phyloP scores from a whole-genome alignment of 2,888 invertebrate species.

The Clusia tigrina region DNA sequence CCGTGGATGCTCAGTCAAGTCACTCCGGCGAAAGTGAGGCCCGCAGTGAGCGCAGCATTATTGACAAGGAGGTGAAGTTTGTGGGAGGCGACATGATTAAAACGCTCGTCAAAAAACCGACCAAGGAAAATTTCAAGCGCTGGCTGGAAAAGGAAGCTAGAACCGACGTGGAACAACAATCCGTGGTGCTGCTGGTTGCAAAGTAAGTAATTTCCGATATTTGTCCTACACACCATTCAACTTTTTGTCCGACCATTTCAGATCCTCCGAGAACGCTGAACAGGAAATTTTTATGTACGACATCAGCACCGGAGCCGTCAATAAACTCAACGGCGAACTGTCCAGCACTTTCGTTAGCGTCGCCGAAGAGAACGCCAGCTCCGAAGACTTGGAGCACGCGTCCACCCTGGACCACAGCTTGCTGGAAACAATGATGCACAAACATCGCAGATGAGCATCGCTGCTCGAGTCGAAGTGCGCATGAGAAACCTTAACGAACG shows the following conservation, averaged over 20 bases:
- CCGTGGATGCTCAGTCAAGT: slow-evolving; percentile 73
- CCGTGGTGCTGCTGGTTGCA: slow-evolving; percentile 82
- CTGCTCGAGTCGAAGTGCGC: slow-evolving; percentile 11
- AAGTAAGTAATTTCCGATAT: slow-evolving; percentile 70
- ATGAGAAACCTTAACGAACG: too few relatives aligned
- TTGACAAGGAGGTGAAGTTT: slow-evolving; percentile 76
- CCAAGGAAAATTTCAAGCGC: slow-evolving; percentile 78
- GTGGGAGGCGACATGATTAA: slow-evolving; percentile 79
- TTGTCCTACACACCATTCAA: background rate
- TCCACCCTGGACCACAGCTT: slow-evolving; percentile 61
- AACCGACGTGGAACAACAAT: slow-evolving; percentile 78
- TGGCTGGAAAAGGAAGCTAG: slow-evolving; percentile 82
- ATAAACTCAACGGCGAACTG: slow-evolving; percentile 80
- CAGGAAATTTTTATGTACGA: slow-evolving; percentile 91
- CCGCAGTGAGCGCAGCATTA: slow-evolving; percentile 67
- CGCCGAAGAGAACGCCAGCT: slow-evolving; percentile 82
- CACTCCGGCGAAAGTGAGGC: slow-evolving; percentile 49
- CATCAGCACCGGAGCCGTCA: slow-evolving; percentile 75
- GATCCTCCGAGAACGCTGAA: slow-evolving; percentile 63
- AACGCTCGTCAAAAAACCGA: slow-evolving; percentile 77
- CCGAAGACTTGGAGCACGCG: slow-evolving; percentile 71
- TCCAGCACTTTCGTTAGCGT: slow-evolving; percentile 87
- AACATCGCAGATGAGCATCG: slow-evolving; percentile 48
- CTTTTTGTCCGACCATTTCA: slow-evolving; percentile 34
- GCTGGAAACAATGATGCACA: slow-evolving; percentile 59